Percentiles rank a stretch among this genome's conserved stretches.
phyloP scores from a whole-genome alignment of 2,888 invertebrate genomes.

The Hypercompe scribonia region DNA sequence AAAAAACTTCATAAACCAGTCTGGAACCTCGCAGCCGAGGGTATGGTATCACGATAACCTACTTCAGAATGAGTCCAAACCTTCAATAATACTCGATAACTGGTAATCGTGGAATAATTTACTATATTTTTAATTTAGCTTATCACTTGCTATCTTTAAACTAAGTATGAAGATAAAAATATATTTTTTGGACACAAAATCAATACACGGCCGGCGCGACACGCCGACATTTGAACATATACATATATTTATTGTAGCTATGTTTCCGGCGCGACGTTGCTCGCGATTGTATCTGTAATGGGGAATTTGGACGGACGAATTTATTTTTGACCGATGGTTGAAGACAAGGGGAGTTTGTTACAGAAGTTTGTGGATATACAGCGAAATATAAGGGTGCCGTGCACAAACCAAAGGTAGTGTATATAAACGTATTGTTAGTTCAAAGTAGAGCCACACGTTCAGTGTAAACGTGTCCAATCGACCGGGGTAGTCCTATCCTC shows the following conservation, averaged over 20 bases:
- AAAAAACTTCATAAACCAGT: not conserved
- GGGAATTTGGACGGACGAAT: constrained; percentile 22
- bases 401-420: no score
- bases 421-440: no score
- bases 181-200: constrained; percentile 71
- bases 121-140: constrained; percentile 77
- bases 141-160: constrained; percentile 77
- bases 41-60: constrained; percentile 10
- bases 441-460: no score
- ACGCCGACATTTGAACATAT: constrained; percentile 20
- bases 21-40: not conserved
- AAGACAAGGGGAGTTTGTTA: not conserved
- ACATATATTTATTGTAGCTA: constrained; percentile 41
- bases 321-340: constrained; percentile 2
- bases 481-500: no score
- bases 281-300: constrained; percentile 47
- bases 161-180: constrained; percentile 70
- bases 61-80: constrained; percentile 16
- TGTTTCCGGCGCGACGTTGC: constrained; percentile 35
- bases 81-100: constrained; percentile 52
- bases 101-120: constrained; percentile 65
- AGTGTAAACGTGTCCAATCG: no score
- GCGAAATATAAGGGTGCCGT: not conserved
- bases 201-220: constrained; percentile 58
- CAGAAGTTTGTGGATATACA: not conserved